These are phyloP conservation scores for Sebastes diploproa DNA, from an alignment of 2,797 vertebrate species.

Conservation along the genomic window DNA sequence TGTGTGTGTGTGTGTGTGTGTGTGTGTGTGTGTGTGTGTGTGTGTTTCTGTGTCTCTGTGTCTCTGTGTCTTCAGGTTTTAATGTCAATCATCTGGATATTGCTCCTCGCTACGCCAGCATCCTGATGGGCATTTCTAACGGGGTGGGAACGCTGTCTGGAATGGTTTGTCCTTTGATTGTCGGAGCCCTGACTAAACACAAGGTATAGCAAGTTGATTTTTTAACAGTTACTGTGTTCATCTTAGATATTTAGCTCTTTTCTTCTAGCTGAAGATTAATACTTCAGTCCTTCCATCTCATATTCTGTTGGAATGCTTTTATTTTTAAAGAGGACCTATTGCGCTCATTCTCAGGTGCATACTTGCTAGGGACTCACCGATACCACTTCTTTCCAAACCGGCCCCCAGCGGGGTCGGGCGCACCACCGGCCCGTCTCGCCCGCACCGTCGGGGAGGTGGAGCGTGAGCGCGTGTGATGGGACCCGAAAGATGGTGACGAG, in stretches of 20 bases:
- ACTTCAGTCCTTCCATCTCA: background rate
- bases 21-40: background rate
- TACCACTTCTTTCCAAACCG: too few species aligned
- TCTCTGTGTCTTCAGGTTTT: conserved; percentile 84
- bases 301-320: background rate
- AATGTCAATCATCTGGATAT: conserved; percentile 99
- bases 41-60: background rate
- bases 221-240: background rate
- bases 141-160: conserved; percentile 96
- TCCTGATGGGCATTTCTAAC: conserved; percentile 98
- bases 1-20: too few species aligned
- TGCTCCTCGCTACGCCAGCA: conserved; percentile 97
- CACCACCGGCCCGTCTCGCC: too few species aligned
- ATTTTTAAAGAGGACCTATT: background rate
- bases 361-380: background rate
- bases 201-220: conserved; percentile 83
- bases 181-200: conserved; percentile 94
- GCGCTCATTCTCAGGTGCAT: background rate
- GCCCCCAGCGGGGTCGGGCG: too few species aligned
- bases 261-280: background rate
- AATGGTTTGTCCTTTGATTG: conserved; percentile 98
- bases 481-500: too few species aligned
- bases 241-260: background rate
- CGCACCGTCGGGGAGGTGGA: too few species aligned
- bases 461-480: too few species aligned